Base-by-base conservation (phyloP, 2,113 vertebrate genomes). In the Phalacrocorax aristotelis region DNA sequence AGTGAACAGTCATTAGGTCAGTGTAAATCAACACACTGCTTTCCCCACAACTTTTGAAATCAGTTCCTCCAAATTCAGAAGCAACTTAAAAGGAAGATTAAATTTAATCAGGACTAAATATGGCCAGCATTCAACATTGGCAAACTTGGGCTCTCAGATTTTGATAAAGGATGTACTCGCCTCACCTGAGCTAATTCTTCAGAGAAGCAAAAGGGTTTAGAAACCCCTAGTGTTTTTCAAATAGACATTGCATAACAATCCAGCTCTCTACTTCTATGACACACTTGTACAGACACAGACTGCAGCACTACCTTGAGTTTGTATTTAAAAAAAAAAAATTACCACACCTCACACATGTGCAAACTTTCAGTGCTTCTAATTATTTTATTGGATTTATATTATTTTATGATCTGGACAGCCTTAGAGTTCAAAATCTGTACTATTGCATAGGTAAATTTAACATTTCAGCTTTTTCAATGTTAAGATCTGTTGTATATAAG, bases 161-260 rank as follows among this genome's bases (percentile, higher is more conserved):
- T 49, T 65, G 55, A n/a, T 14, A 65, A 30, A 22, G 25, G 42
- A 71, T 29, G 21, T 55, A 49, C 27, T 68, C 72, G 22, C n/a
- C 25, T 32, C 65, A 44, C 1, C 3, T 6, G 5, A 80, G 25
- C 16, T 62, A 57, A 75, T 70, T 66, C 40, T 81, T 82, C 71
- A 52, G 5, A 62, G 30, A 38, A 38, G 38, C 38, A 38, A 38
- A 10, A 38, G 38, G 11, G 38, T 38, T 38, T 11, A 38, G 38
- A 38, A 38, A 38, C 20, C 61, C 30, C 46, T 36, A 29, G 16
- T 46, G 30, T 21, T 78, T 96, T 61, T 52, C 85, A 38, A 36
- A 17, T 0, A 26, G 17, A 30, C 6, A 12, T 30, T 36, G 17
- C 22, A 1, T 2, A 44, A 8, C 20, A 32, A 58, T 51, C 34